Percentiles rank a stretch among this genome's conserved stretches.
Evolutionary conservation across 2,113 vertebrate genomes (phyloP).

Genomic region (Corythoichthys intestinalis): DNA sequence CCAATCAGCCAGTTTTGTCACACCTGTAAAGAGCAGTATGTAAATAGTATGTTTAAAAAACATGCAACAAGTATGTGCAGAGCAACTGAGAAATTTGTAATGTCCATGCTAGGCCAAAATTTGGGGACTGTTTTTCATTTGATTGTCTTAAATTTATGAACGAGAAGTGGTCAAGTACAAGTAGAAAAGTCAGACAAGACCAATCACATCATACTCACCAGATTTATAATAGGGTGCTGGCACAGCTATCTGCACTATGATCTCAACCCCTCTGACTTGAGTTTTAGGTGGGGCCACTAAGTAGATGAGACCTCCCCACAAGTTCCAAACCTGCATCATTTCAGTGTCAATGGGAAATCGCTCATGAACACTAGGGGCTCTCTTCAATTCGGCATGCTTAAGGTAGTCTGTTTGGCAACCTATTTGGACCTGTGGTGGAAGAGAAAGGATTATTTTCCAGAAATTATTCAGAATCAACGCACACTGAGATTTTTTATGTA

Average conservation of each 20-base stretch:
- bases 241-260: conserved; percentile 61
- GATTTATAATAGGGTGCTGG: conserved; percentile 71
- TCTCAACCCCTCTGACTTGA: conserved; percentile 36
- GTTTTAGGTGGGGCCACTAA: conserved; percentile 62
- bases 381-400: conserved; percentile 39
- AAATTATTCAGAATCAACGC: not conserved
- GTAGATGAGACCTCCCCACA: conserved; percentile 74
- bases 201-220: conserved; percentile 43
- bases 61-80: not conserved
- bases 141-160: not conserved
- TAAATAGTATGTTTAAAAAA: not conserved
- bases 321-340: conserved; percentile 61
- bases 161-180: not conserved
- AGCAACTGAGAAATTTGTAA: not conserved
- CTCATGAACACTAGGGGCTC: conserved; percentile 55
- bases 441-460: not conserved
- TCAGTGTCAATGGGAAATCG: conserved; percentile 45
- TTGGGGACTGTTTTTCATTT: not conserved
- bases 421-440: conserved; percentile 66
- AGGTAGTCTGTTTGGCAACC: conserved; percentile 73
- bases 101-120: not conserved
- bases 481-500: not conserved
- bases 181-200: not conserved
- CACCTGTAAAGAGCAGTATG: conserved; percentile 41
- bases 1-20: conserved; percentile 65